Evolutionary conservation across 2,888 invertebrate genomes (phyloP).

Genomic region (Deilephila porcellus): DNA sequence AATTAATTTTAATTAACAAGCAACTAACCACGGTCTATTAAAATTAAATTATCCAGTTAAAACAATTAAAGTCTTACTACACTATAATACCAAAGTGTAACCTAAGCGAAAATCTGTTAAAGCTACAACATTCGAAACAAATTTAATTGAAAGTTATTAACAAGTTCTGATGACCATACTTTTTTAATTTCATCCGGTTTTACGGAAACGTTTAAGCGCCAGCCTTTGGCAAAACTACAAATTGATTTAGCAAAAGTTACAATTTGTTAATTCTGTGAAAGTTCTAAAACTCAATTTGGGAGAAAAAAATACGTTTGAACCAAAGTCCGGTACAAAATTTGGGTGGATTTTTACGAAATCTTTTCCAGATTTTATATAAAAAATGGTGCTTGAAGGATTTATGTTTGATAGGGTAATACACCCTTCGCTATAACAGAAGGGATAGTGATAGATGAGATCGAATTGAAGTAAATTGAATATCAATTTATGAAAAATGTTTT

Average conservation of each 20-base stretch:
- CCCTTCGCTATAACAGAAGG: slow-evolving; percentile 16
- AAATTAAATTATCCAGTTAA: neutral
- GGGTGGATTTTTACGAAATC: neutral
- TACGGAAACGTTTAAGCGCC: slow-evolving; percentile 3
- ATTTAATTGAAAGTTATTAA: slow-evolving; percentile 6
- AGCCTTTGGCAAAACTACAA: slow-evolving; percentile 6
- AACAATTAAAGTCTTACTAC: neutral
- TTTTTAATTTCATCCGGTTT: neutral
- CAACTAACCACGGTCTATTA: too few species aligned
- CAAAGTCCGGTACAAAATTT: neutral
- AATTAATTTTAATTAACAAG: too few species aligned
- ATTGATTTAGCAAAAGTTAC: slow-evolving; percentile 6
- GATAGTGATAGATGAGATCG: neutral
- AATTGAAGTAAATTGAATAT: slow-evolving; percentile 15
- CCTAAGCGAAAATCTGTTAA: neutral
- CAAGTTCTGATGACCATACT: slow-evolving; percentile 6
- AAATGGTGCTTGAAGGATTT: neutral
- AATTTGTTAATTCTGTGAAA: neutral
- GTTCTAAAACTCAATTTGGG: neutral
- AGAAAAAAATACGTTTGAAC: neutral
- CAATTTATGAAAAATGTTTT: slow-evolving; percentile 4
- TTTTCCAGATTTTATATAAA: neutral
- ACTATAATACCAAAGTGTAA: neutral
- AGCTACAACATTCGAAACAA: slow-evolving; percentile 1
- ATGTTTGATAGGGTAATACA: neutral